Evolutionary conservation across 2,797 vertebrate genomes (phyloP), one percentile per base, ranked within the genome.

Genomic region (Alectoris magna): DNA sequence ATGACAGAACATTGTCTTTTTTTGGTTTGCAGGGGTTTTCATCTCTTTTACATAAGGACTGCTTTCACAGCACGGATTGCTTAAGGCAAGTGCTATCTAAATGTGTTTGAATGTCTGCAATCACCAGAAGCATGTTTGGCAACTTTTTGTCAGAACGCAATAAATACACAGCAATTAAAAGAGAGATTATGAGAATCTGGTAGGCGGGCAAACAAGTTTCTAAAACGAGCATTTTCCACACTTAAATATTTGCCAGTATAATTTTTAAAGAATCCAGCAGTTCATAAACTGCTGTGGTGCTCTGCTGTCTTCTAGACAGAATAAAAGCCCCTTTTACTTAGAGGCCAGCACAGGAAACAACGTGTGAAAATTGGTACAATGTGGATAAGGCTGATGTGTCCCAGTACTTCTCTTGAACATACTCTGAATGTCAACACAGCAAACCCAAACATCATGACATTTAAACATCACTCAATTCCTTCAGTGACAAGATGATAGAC

Each of bases 61-160:
- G 88, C 87, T 95, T 96, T 96, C 94, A 96, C 67, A 84, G 94
- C 90, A 90, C 62, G 44, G 14, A 85, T 91, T 63, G 76, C 84
- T 96, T 84, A 66, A 88, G 72, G 80, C 70, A 93, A 96, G 92
- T 93, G 78, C 86, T 95, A 93, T 93, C 69, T 77, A 67, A 72
- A 91, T 94, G 72, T 93, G 76, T 86, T 94, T 85, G 77, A 94
- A 92, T 95, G 87, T 96, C 83, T 92, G 94, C 93, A 96, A 91
- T 95, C 91, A 86, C 94, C 72, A 84, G 80, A 96, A 93, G 73
- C 73, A 83, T 49, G 78, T 97, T 97, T 97, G 94, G 73, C 90
- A 97, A 97, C 94, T 93, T 79, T 94, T 69, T 93, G 96, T 91
- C 94, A 96, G 86, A 97, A 93, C 84, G 87, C 88, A 94, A 78